Percentiles rank a stretch among this genome's conserved stretches.
Conservation (phyloP, 2,888 invertebrate genomes). For the Ypsolopha scabrella region DNA sequence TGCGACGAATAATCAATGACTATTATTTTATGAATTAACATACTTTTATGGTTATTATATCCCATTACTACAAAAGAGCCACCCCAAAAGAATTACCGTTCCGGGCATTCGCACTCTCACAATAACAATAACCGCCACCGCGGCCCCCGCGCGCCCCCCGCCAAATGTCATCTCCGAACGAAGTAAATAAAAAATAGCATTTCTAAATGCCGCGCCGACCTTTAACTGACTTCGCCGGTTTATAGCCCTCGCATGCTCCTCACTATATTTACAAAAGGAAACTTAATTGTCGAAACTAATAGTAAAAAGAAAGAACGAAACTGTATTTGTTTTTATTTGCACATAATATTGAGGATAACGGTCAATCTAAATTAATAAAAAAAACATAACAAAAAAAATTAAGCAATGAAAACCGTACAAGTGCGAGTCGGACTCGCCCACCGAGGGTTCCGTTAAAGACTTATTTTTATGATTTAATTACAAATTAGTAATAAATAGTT, state of each 20-base stretch:
- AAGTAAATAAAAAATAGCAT: constrained; percentile 58
- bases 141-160: constrained; percentile 6
- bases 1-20: no score
- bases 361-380: no score
- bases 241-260: constrained; percentile 8
- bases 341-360: no score
- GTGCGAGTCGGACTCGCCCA: no score
- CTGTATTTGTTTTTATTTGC: background rate
- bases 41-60: no score
- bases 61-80: background rate
- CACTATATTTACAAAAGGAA: background rate
- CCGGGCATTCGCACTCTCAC: background rate
- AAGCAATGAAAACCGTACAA: no score
- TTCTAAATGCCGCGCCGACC: constrained; percentile 53
- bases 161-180: constrained; percentile 64
- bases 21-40: no score
- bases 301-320: background rate
- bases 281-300: background rate
- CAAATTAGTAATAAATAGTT: background rate
- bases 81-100: constrained; percentile 1
- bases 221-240: constrained; percentile 25
- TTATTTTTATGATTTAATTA: background rate
- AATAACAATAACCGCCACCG: background rate
- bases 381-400: no score
- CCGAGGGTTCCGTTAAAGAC: no score